These are phyloP conservation scores for Liasis olivaceus DNA, from an alignment of 2,797 vertebrate species.

Conservation along the genomic window DNA sequence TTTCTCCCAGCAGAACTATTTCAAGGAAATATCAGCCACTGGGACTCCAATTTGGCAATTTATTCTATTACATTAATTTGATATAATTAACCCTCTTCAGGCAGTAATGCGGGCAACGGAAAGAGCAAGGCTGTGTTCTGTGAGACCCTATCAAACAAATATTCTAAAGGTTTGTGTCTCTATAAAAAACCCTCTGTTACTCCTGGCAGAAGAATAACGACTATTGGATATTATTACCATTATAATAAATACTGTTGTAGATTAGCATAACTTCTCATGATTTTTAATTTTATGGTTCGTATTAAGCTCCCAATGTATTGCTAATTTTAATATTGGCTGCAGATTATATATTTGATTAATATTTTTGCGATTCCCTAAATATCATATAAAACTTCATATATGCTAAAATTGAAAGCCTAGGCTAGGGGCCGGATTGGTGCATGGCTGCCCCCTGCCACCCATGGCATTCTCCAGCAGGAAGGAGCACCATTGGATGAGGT, in stretches of 20 bases:
- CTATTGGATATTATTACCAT: background rate
- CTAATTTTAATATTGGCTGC: background rate
- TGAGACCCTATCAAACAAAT: background rate
- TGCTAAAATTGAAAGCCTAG: background rate
- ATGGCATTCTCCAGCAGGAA: background rate
- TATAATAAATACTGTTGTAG: background rate
- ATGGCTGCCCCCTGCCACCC: background rate
- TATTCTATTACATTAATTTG: background rate
- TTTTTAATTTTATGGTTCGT: background rate
- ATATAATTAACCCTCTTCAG: background rate
- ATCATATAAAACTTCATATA: background rate
- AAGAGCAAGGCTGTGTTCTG: background rate
- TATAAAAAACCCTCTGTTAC: background rate
- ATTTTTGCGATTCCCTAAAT: background rate
- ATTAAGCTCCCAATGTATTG: background rate
- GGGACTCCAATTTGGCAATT: background rate
- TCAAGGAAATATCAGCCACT: background rate
- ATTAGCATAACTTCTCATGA: background rate
- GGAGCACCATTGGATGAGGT: background rate
- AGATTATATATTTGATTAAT: background rate
- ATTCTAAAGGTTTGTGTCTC: background rate
- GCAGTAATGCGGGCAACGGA: background rate
- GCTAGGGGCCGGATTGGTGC: background rate
- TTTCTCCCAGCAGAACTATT: background rate
- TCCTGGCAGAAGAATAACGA: background rate